A percentile compares a stretch with the other conserved stretches of the same genome.
These are phyloP conservation scores for Botia almorhae DNA, from an alignment of 2,797 vertebrate species.

Conservation along the genomic window DNA sequence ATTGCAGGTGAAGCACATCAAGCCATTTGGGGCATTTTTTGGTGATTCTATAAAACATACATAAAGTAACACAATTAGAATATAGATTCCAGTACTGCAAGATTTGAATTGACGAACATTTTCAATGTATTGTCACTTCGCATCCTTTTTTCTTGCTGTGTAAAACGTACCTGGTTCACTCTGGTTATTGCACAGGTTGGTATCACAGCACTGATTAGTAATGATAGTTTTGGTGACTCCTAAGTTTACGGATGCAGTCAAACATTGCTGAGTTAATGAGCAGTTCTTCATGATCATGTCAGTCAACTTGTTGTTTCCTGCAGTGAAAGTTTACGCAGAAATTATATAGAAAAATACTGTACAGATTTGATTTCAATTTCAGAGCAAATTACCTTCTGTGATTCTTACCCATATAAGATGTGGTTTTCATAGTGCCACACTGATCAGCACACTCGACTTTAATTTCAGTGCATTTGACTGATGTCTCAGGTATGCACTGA, in stretches of 20 bases:
- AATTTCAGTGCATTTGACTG: constrained; percentile 38
- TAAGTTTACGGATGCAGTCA: constrained; percentile 49
- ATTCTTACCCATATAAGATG: constrained; percentile 37
- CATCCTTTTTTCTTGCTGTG: not conserved
- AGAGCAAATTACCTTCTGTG: not conserved
- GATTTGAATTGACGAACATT: not conserved
- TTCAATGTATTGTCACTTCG: not conserved
- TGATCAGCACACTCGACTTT: constrained; percentile 45
- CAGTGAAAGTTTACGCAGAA: not conserved
- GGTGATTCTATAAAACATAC: constrained; percentile 26
- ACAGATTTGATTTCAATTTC: not conserved
- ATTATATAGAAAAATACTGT: not conserved
- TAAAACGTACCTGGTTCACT: constrained; percentile 17
- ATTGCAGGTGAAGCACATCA: constrained; percentile 48
- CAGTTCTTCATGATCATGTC: constrained; percentile 56
- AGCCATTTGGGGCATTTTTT: constrained; percentile 39
- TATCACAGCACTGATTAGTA: constrained; percentile 50
- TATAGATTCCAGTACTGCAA: too few relatives aligned
- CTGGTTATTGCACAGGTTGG: constrained; percentile 46
- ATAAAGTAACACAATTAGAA: not conserved
- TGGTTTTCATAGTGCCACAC: constrained; percentile 51
- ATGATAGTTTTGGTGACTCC: constrained; percentile 39
- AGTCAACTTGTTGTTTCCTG: constrained; percentile 25
- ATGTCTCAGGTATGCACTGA: constrained; percentile 53
- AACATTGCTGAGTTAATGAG: constrained; percentile 9